Evolutionary conservation across 2,888 invertebrate species (phyloP), one percentile per base, ranked within the genome.

Genomic region (Trichogramma dendrolimi): DNA sequence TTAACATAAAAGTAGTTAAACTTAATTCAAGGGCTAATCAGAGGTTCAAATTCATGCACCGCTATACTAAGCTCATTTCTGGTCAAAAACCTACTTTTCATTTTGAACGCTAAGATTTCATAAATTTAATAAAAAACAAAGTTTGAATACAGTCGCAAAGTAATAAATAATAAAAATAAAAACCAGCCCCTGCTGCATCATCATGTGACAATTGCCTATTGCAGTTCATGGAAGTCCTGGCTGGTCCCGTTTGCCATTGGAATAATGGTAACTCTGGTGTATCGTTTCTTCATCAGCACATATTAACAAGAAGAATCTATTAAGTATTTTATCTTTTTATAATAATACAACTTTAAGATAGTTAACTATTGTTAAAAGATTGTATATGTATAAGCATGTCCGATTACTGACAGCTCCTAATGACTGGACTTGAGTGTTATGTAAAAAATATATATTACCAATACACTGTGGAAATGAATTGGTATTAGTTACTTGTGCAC

Each of bases 221-320:
- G 71, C 78, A 81, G 80, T 72, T 78, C 80, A 63, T 81, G 80
- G 81, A 79, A 78, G 69, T 80, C 81, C 14, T 82, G 82, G 82
- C 71, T 82, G 71, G 76, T 81, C 67, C 80, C 82, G 38, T 73
- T 81, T 42, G 77, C 79, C 38, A 71, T 82, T 52, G 82, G 81
- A 46, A 71, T 82, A 38, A 69, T 81, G 55, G 81, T 80, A 46
- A 81, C 81, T 10, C 73, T 81, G 59, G 71, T 81, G 67, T 81
- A 81, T 72, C 76, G 81, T 71, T 80, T 78, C 65, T 81, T 80
- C 71, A 77, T 80, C 69, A 74, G 70, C 58, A 66, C 73, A 62
- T 76, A 73, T 48, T 79, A 73, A 68, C n/a, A 57, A 57, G 63
- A 61, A 46, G 58, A 14, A 40, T 47, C 6, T 46, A 27, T 11